Conservation (phyloP, 1,140 invertebrate genomes). For the Dreissena rostriformis region DNA sequence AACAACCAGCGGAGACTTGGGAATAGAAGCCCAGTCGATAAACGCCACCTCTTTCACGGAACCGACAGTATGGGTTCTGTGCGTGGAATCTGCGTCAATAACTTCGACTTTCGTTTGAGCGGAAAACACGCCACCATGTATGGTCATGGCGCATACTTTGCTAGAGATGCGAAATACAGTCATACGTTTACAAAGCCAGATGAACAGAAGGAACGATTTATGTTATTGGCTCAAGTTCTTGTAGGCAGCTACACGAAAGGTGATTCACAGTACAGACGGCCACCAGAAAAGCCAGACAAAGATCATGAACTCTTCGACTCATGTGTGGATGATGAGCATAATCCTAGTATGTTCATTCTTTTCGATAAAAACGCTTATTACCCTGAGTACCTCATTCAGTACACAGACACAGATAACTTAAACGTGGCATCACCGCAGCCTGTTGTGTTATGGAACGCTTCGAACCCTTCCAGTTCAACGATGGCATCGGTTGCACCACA, state of each 20-base stretch:
- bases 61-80: slow-evolving; percentile 61
- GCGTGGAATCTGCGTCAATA: slow-evolving; percentile 65
- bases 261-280: slow-evolving; percentile 60
- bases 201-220: slow-evolving; percentile 41
- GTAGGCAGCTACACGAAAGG: slow-evolving; percentile 69
- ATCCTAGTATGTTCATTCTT: slow-evolving; percentile 73
- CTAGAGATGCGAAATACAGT: slow-evolving; percentile 67
- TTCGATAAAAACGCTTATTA: slow-evolving; percentile 74
- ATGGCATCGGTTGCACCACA: too few relatives aligned
- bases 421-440: too few relatives aligned
- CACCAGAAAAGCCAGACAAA: slow-evolving; percentile 60
- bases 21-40: slow-evolving; percentile 31
- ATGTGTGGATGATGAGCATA: slow-evolving; percentile 67
- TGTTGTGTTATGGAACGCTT: too few relatives aligned
- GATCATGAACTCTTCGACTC: slow-evolving; percentile 71
- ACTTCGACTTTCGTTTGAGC: slow-evolving; percentile 69
- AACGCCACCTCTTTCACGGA: slow-evolving; percentile 69
- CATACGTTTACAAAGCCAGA: slow-evolving; percentile 61
- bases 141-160: slow-evolving; percentile 77
- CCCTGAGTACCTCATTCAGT: slow-evolving; percentile 75
- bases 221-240: slow-evolving; percentile 73
- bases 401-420: slow-evolving; percentile 10
- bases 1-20: slow-evolving; percentile 50
- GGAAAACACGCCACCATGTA: slow-evolving; percentile 69
- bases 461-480: too few relatives aligned